Conservation (phyloP, 2,113 vertebrate species). For the Sylvia atricapilla region DNA sequence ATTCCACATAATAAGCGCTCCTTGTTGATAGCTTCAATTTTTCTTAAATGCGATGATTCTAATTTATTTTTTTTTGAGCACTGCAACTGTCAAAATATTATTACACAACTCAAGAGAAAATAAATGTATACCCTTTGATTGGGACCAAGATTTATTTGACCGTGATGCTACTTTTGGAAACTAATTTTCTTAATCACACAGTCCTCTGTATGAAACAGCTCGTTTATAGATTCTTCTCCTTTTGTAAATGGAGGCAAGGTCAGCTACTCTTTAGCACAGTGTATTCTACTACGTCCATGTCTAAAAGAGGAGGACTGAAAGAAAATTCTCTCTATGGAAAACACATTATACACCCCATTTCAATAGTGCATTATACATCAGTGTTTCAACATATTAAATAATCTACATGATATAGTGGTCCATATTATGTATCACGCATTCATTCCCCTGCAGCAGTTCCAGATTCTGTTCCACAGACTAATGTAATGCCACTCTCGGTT, state of each 20-base stretch:
- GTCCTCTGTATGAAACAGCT: slow-evolving; percentile 53
- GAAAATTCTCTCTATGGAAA: neutral
- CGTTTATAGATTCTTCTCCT: slow-evolving; percentile 56
- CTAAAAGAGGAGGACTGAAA: slow-evolving; percentile 10
- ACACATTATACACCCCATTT: neutral
- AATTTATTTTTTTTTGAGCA: slow-evolving; percentile 34
- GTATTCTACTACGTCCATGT: neutral
- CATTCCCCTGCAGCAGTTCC: slow-evolving; percentile 9
- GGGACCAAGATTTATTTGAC: slow-evolving; percentile 64
- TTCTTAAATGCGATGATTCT: slow-evolving; percentile 50
- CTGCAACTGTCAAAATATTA: slow-evolving; percentile 60
- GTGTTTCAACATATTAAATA: slow-evolving; percentile 27
- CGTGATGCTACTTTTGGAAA: slow-evolving; percentile 48
- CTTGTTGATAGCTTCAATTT: neutral
- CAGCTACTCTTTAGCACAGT: slow-evolving; percentile 33
- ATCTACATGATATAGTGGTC: slow-evolving; percentile 19
- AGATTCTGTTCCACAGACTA: slow-evolving; percentile 21
- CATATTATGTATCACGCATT: slow-evolving; percentile 4
- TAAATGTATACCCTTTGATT: slow-evolving; percentile 35
- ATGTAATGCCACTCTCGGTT: slow-evolving; percentile 17
- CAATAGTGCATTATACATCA: slow-evolving; percentile 7
- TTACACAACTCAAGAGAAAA: slow-evolving; percentile 46
- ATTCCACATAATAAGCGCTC: slow-evolving; percentile 31
- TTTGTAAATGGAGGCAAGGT: slow-evolving; percentile 39
- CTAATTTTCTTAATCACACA: slow-evolving; percentile 49